Evolutionary conservation across 2,888 invertebrate genomes (phyloP), one percentile per base, ranked within the genome.

Genomic region (Orthonevra nobilis): DNA sequence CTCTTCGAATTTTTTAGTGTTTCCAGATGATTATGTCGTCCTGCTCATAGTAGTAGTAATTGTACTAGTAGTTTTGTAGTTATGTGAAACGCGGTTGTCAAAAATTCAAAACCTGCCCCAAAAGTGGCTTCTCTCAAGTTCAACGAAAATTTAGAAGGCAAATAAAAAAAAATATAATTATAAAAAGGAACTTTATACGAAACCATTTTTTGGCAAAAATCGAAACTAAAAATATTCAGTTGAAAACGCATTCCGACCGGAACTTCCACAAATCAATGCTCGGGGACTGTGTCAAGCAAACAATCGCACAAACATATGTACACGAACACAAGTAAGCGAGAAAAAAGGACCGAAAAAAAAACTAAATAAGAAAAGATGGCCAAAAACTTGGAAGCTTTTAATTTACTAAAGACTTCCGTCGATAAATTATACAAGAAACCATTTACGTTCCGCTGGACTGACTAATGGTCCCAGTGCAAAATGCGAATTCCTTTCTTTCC

Each of bases 341-440:
- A 14, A 32, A 20, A 17, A 40, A 34, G 34, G 58, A 52, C 17
- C 19, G 46, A 19, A 6, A 26, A 15, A 54, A 6, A 17, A 50
- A 50, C 7, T 17, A 15, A 14, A 50, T 12, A 28, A 23, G 32
- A 64, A 61, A 61, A 34, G 42, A 68, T 68, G 48, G 56, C 66
- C 79, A 79, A 79, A 66, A 79, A 79, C 48, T 79, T 79, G 73
- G 79, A 73, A 61, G 73, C 79, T 73, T 79, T 79, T 79, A 79
- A 79, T 79, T 79, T 79, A 79, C 79, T 79, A 79, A 79, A 79
- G 79, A 79, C 79, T 79, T 79, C 79, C 79, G 66, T 68, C 79
- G 36, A 79, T 79, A 79, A 79, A 79, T 79, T 79, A 79, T 79
- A 68, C 54, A 56, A 66, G 79, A 66, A 73, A 79, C 79, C 79